Conservation (phyloP, 1,140 invertebrate genomes). For the Lineus longissimus region DNA sequence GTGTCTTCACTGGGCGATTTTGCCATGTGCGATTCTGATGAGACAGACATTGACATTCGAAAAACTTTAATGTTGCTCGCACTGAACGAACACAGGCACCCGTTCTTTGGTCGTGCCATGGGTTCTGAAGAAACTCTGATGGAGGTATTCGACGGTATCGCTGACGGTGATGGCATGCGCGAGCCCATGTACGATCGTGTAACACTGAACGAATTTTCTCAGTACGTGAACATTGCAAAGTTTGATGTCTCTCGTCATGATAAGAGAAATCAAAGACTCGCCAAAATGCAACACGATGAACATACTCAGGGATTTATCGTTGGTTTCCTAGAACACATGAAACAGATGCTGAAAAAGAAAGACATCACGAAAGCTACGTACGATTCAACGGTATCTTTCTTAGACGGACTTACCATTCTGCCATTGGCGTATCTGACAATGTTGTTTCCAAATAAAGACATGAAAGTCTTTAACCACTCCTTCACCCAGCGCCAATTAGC, state of each 20-base stretch:
- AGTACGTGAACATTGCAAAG: conserved; percentile 3
- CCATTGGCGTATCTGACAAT: background rate
- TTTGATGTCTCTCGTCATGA: background rate
- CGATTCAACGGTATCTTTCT: background rate
- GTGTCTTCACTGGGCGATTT: background rate
- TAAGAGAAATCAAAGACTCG: background rate
- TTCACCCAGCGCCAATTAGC: background rate
- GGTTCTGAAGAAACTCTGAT: background rate
- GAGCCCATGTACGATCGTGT: background rate
- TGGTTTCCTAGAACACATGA: background rate
- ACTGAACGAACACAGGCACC: background rate
- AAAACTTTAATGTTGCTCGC: background rate
- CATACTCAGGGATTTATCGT: background rate
- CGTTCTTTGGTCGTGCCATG: conserved; percentile 2
- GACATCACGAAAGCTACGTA: background rate
- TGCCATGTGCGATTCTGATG: background rate
- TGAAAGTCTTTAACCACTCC: background rate
- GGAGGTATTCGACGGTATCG: background rate
- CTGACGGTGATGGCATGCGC: background rate
- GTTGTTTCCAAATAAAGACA: conserved; percentile 3
- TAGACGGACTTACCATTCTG: conserved; percentile 1
- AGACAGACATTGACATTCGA: background rate
- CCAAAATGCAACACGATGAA: background rate
- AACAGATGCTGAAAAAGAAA: conserved; percentile 5
- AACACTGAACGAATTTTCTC: background rate